Evolutionary conservation across 2,113 vertebrate genomes (phyloP).

Genomic region (western clawed frog (Xenopus tropicalis)): UCB_Xtro_10.0 CM004444.2:63347501-63348000

Average conservation of each 20-base stretch:
- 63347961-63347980: too few species aligned
- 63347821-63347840: conserved; percentile 88
- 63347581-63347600: conserved; percentile 92
- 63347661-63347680: background rate
- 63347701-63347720: too few species aligned
- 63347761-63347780: conserved; percentile 91
- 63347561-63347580: conserved; percentile 92
- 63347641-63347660: background rate
- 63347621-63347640: conserved; percentile 92
- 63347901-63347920: conserved; percentile 69
- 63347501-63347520: background rate
- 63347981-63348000: too few species aligned
- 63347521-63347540: conserved; percentile 75
- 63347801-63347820: conserved; percentile 86
- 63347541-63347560: conserved; percentile 84
- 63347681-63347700: background rate
- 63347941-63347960: background rate
- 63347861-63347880: conserved; percentile 86
- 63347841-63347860: conserved; percentile 78
- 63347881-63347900: conserved; percentile 83
- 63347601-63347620: conserved; percentile 87
- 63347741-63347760: conserved; percentile 88
- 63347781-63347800: conserved; percentile 95
- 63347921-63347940: conserved; percentile 80
- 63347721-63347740: too few species aligned